These are phyloP conservation scores for Noturus placidus DNA, from an alignment of 2,113 vertebrate species.

Conservation along the genomic window DNA sequence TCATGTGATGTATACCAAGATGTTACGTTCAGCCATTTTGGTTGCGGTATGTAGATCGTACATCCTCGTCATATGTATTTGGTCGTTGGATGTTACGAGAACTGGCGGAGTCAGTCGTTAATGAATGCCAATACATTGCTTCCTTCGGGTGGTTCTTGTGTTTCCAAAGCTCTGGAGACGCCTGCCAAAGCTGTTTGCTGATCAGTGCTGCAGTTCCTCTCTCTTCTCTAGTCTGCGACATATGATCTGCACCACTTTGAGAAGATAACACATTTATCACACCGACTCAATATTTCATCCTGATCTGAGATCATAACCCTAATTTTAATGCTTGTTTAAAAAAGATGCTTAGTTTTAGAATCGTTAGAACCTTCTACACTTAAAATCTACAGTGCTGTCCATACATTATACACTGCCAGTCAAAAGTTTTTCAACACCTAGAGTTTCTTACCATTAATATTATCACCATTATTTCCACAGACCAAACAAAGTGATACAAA, in stretches of 20 bases:
- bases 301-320: background rate
- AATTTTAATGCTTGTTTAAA: background rate
- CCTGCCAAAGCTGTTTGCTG: background rate
- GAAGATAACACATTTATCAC: background rate
- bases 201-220: background rate
- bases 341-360: background rate
- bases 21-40: conserved; percentile 35
- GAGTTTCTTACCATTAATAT: background rate
- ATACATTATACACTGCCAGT: too few species aligned
- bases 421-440: background rate
- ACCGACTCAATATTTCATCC: background rate
- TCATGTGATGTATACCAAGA: background rate
- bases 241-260: background rate
- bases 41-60: background rate
- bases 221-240: background rate
- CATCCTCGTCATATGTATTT: background rate
- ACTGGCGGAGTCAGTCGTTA: background rate
- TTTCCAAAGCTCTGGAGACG: background rate
- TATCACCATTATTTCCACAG: background rate
- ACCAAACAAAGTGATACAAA: background rate
- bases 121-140: background rate
- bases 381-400: background rate
- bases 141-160: background rate
- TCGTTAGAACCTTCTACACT: too few species aligned
- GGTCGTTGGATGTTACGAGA: background rate